Percentiles rank a stretch among this genome's conserved stretches.
phyloP scores from a whole-genome alignment of 1,140 invertebrate genomes.

The Mizuhopecten yessoensis region DNA sequence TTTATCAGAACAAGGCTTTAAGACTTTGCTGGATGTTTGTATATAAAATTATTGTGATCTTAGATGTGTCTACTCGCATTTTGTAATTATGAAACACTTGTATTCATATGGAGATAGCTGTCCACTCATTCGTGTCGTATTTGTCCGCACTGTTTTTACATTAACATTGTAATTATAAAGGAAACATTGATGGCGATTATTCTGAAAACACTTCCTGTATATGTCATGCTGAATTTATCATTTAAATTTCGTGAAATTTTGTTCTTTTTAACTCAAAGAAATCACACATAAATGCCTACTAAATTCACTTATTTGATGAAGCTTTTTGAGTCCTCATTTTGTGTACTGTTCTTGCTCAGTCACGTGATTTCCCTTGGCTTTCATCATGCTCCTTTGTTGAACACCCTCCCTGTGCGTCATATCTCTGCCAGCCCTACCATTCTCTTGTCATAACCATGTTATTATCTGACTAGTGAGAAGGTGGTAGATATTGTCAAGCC shows the following conservation, averaged over 20 bases:
- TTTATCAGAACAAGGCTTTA: conserved; percentile 6
- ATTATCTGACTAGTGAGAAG: too few relatives aligned
- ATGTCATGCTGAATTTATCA: not conserved
- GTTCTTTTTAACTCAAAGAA: not conserved
- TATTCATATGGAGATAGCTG: not conserved
- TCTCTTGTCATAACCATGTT: too few relatives aligned
- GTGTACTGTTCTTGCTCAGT: not conserved
- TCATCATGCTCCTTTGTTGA: not conserved
- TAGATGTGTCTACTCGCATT: not conserved
- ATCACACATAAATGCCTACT: not conserved
- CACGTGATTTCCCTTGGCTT: not conserved
- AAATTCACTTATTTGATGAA: not conserved
- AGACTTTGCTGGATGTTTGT: not conserved
- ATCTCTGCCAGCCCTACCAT: not conserved
- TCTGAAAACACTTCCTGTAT: not conserved
- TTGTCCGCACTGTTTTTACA: not conserved
- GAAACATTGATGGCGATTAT: not conserved
- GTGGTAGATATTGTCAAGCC: too few relatives aligned
- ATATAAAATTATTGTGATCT: conserved; percentile 6
- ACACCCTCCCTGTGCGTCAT: not conserved
- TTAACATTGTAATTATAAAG: not conserved
- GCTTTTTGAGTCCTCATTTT: not conserved
- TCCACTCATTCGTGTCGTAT: not conserved
- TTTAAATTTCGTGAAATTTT: not conserved
- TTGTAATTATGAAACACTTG: not conserved